These are phyloP conservation scores for Abrostola triplasia DNA, from an alignment of 2,888 invertebrate species.

Conservation along the genomic window DNA sequence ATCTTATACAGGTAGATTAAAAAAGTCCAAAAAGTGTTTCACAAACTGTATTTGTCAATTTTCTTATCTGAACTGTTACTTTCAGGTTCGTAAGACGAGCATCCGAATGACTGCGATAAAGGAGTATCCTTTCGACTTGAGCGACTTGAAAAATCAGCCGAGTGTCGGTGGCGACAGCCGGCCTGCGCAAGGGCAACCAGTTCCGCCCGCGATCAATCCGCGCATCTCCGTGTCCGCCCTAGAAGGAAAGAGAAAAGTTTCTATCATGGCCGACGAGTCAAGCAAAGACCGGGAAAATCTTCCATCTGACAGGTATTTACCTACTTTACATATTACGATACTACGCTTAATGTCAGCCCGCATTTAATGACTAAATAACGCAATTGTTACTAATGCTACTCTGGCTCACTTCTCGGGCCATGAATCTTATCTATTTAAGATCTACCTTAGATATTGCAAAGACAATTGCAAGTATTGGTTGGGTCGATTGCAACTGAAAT, in stretches of 20 bases:
- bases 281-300: conserved; percentile 90
- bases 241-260: conserved; percentile 89
- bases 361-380: no score
- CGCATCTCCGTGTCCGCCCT: conserved; percentile 59
- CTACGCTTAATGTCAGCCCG: no score
- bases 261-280: conserved; percentile 89
- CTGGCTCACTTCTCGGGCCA: no score
- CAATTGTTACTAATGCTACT: no score
- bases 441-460: no score
- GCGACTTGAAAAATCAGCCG: conserved; percentile 77
- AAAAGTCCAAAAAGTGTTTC: no score
- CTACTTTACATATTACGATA: background rate
- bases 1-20: no score
- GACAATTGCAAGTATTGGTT: no score
- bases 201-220: conserved; percentile 33
- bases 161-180: conserved; percentile 56
- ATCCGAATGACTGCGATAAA: conserved; percentile 87
- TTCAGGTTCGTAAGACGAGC: conserved; percentile 85
- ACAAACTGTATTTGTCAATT: no score
- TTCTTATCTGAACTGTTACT: conserved; percentile 24
- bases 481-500: no score
- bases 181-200: conserved; percentile 36
- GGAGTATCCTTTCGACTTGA: conserved; percentile 86
- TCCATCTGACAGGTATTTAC: conserved; percentile 89
- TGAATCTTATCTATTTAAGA: no score